Base-by-base conservation (phyloP, 2,113 vertebrate genomes). In the Pluvialis apricaria region DNA sequence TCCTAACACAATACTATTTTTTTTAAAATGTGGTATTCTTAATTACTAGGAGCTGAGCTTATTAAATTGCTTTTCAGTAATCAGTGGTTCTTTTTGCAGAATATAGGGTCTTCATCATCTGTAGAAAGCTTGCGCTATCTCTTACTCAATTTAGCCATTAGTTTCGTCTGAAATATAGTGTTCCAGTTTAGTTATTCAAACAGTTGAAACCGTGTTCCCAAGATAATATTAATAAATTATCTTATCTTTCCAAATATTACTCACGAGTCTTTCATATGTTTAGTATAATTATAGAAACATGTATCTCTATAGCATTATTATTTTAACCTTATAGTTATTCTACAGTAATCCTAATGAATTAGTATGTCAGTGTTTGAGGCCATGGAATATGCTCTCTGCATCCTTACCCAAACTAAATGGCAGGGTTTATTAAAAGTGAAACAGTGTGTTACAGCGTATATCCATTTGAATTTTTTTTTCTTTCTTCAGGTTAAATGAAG, bases 401-500 rank as follows among this genome's bases (percentile, higher is more conserved):
- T 51, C 44, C 45, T 57, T 26, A 83, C 34, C 15, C 60, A 54
- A 24, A 7, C 8, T 49, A 36, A 6, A 14, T 21, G 38, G n/a
- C 31, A 54, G 11, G 8, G 15, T 70, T 75, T 78, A 68, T 44
- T 75, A 54, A 73, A 51, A 15, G 19, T 9, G 4, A 78, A 86
- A 45, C 19, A 58, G 16, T 31, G 21, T 10, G 3, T 49, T 62
- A n/a, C 2, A 80, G 8, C 6, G 11, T 0, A 2, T 16, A 47
- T 13, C 11, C 13, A 55, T 20, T 34, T 38, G 5, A 32, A 14
- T 78, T 40, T 62, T 68, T 62, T 68, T 72, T 72, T 69, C 22
- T 69, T 83, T 68, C 58, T 57, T 92, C 44, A 96, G 88, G 65
- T 70, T 97, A 84, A 91, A 89, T 45, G 84, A 89, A 89, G 94